Evolutionary conservation across 1,140 invertebrate genomes (phyloP).

Genomic region (Zaprionus vittiger): DNA sequence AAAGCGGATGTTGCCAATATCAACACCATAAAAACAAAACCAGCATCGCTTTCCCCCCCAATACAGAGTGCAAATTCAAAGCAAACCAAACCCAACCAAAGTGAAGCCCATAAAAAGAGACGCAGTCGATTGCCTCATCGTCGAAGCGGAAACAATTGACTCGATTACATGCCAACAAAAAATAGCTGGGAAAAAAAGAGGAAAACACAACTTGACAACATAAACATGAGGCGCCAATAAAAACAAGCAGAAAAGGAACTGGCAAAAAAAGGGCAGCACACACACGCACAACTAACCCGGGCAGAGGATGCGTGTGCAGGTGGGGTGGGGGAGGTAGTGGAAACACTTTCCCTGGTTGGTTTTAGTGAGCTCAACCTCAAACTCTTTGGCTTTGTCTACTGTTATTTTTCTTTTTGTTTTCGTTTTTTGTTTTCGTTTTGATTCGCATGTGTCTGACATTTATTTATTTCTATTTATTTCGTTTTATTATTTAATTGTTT

Average conservation of each 20-base stretch:
- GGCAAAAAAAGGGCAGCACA: slow-evolving; percentile 31
- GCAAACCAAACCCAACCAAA: slow-evolving; percentile 32
- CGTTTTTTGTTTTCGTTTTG: slow-evolving; percentile 46
- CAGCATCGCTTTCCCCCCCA: not conserved
- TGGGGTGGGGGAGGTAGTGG: not conserved
- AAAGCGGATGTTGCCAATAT: slow-evolving; percentile 70
- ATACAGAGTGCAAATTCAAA: slow-evolving; percentile 35
- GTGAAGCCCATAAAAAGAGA: slow-evolving; percentile 70
- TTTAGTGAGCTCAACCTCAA: slow-evolving; percentile 51
- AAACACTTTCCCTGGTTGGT: slow-evolving; percentile 34
- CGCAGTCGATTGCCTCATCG: slow-evolving; percentile 81
- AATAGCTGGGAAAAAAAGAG: slow-evolving; percentile 17
- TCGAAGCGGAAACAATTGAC: slow-evolving; percentile 81
- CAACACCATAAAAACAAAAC: slow-evolving; percentile 60
- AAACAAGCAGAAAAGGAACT: slow-evolving; percentile 51
- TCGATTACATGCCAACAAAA: slow-evolving; percentile 77
- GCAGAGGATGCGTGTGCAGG: slow-evolving; percentile 49
- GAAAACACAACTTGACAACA: slow-evolving; percentile 64
- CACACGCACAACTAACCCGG: slow-evolving; percentile 41
- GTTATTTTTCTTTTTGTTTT: slow-evolving; percentile 13
- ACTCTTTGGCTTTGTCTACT: slow-evolving; percentile 4
- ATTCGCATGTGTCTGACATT: slow-evolving; percentile 57
- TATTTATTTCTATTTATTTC: slow-evolving; percentile 35
- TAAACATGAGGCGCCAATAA: slow-evolving; percentile 77
- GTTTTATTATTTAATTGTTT: slow-evolving; percentile 57